Evolutionary conservation across 2,113 vertebrate genomes (phyloP), one percentile per base, ranked within the genome.

Genomic region (Natator depressus): DNA sequence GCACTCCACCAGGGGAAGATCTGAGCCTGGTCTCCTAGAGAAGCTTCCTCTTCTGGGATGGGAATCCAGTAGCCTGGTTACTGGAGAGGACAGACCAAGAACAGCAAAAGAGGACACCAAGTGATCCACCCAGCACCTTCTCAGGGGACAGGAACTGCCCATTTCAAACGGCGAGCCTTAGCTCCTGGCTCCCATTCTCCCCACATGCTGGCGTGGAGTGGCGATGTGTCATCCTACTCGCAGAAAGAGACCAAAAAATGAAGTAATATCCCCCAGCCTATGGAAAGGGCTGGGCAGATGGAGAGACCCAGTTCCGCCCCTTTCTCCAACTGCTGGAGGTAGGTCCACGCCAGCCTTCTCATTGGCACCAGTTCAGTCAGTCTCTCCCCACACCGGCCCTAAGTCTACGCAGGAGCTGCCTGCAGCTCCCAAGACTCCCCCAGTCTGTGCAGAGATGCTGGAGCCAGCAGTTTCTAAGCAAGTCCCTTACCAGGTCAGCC

Each of bases 171-270:
- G 54, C 57, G 31, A 9, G 1, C 51, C 35, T 83, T 81, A 20
- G 76, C 1, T 5, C 51, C 51, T 1, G 2, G 3, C 12, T 42
- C 7, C 72, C 4, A 3, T 0, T 0, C 0, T 12, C 38, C 59
- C 0, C 22, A 55, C 80, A 42, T 54, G 24, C 20, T 54, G 20
- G 19, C 8, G 20, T 53, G 17, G 19, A 53, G 51, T 53, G 51
- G 51, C 7, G 51, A 53, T 53, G 51, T 54, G 53, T 54, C 20
- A 54, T 54, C 20, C 53, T 54, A 54, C 20, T 22, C 22, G 53
- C 20, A 54, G 53, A 54, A 54, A 54, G 53, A 54, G 53, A 54
- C 20, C 17, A 54, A 54, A 53, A 42, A 55, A 3, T n/a, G 5
- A 82, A 35, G 42, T 38, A 25, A 25, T 82, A 22, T 38, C n/a